phyloP scores from a whole-genome alignment of 2,113 vertebrate species.

The Blennius ocellaris region DNA sequence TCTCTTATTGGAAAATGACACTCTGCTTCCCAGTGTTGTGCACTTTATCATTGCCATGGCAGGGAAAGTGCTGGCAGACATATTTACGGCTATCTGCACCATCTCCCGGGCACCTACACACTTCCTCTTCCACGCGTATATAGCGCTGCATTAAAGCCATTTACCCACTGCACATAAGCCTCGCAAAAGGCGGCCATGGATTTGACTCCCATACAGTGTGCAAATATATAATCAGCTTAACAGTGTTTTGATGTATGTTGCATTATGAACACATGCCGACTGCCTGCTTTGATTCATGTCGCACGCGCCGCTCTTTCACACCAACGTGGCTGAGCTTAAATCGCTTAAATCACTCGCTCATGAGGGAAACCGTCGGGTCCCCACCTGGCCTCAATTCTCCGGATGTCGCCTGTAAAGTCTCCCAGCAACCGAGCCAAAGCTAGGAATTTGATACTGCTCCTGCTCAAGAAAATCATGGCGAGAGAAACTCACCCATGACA shows the following conservation, averaged over 20 bases:
- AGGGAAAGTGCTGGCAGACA: constrained; percentile 45
- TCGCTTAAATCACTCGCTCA: constrained; percentile 58
- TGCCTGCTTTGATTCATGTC: constrained; percentile 41
- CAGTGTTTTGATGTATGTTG: constrained; percentile 28
- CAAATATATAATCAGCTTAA: constrained; percentile 26
- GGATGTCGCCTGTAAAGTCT: constrained; percentile 45
- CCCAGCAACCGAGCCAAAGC: neutral
- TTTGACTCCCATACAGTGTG: constrained; percentile 16
- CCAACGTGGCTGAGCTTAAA: constrained; percentile 44
- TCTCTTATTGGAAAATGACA: constrained; percentile 50
- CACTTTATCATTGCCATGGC: constrained; percentile 51
- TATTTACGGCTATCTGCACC: constrained; percentile 33
- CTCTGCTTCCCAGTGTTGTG: constrained; percentile 33
- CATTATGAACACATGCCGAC: constrained; percentile 38
- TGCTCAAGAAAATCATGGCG: no score
- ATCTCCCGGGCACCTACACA: constrained; percentile 29
- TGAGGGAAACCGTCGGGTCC: constrained; percentile 48
- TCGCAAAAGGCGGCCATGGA: constrained; percentile 5
- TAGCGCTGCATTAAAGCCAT: constrained; percentile 9
- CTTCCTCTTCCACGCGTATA: constrained; percentile 17
- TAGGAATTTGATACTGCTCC: no score
- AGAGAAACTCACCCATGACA: no score
- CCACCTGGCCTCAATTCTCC: constrained; percentile 40
- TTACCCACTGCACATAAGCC: constrained; percentile 10
- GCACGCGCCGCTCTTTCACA: constrained; percentile 14